Base-by-base conservation (phyloP, 2,888 invertebrate species). In the Orthonevra nobilis region DNA sequence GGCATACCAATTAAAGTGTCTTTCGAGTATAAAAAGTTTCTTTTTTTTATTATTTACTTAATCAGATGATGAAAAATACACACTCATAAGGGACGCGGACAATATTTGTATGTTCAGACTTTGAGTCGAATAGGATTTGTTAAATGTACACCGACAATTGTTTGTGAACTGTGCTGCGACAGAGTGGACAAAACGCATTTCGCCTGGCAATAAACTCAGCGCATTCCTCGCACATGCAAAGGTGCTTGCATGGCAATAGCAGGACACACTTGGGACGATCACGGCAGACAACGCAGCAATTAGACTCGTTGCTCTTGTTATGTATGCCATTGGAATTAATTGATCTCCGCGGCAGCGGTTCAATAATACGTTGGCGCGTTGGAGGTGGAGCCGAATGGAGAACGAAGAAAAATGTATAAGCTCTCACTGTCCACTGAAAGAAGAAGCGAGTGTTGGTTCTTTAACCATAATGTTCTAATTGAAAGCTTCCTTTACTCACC, bases 151-250 rank as follows among this genome's bases (percentile, higher is more conserved):
- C 79, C 1, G 73, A 79, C 36, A 79, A 36, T 15, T 73, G 81
- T 34, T 52, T 74, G 10, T 69, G 54, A 9, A 63, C 63, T 28
- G 64, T 69, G 32, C 77, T 70, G 0, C 84, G 82, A 42, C 84
- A 84, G 0, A 84, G 38, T 0, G 84, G 84, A 26, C 84, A 84
- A n/a, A 66, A 73, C 7, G 73, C 32, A 4, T 58, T 38, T 2
- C 79, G 70, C 15, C 36, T 20, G 0, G 42, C 28, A 38, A 82
- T 81, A 40, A 70, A 81, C 19, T 82, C 74, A 0, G 81, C 77
- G 54, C 84, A 84, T 20, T 82, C 82, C 14, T 82, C 69, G 70
- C 84, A 84, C 63, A 84, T 68, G 7, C 84, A 84, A n/a, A 84
- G 79, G 72, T 84, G 84, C n/a, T 81, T 83, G 61, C 84, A 84